Percentiles rank a stretch among this genome's conserved stretches.
phyloP scores from a whole-genome alignment of 2,113 vertebrate genomes.

The Silurus glanis region DNA sequence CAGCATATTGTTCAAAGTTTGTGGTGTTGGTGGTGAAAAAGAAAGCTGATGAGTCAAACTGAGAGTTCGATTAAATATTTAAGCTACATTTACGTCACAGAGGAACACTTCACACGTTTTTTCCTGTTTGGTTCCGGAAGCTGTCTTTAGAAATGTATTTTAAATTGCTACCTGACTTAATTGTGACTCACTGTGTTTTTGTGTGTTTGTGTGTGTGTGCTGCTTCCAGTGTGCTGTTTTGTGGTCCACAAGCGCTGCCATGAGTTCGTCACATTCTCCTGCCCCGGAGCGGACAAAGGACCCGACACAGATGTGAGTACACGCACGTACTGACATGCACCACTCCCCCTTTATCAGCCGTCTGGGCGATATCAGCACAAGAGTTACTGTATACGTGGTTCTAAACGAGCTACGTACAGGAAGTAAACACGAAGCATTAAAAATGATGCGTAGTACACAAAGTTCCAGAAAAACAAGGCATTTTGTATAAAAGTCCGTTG shows the following conservation, averaged over 20 bases:
- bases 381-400: not conserved
- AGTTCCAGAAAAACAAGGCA: not conserved
- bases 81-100: not conserved
- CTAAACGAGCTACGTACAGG: not conserved
- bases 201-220: slow-evolving; percentile 14
- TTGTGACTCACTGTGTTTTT: not conserved
- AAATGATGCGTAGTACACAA: not conserved
- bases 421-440: not conserved
- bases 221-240: slow-evolving; percentile 90
- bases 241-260: slow-evolving; percentile 99
- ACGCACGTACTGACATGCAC: not conserved
- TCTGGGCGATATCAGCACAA: not conserved
- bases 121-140: not conserved
- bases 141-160: not conserved
- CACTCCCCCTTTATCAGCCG: not conserved
- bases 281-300: slow-evolving; percentile 95
- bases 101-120: not conserved
- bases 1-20: not conserved
- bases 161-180: not conserved
- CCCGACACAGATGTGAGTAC: slow-evolving; percentile 97
- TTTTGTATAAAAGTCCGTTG: not conserved
- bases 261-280: slow-evolving; percentile 96
- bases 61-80: not conserved
- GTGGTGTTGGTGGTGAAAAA: not conserved
- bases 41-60: not conserved